Conservation (phyloP, 2,888 invertebrate species). For the Adelognathus sp. region DNA sequence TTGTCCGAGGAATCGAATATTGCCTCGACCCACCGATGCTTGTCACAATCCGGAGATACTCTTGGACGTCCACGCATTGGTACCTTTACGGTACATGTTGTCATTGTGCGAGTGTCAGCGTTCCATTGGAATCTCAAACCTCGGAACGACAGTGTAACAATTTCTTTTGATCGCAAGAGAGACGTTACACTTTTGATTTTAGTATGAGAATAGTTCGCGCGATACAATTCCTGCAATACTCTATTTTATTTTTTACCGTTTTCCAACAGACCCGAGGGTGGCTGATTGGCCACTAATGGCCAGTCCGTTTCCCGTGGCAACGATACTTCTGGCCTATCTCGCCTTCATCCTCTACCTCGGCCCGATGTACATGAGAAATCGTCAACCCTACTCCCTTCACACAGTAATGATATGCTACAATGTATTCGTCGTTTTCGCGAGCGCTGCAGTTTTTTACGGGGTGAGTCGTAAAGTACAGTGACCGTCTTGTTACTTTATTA, state of each 20-base stretch:
- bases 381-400: conserved; percentile 71
- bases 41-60: too few relatives aligned
- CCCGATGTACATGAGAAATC: conserved; percentile 74
- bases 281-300: conserved; percentile 76
- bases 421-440: conserved; percentile 83
- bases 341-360: conserved; percentile 74
- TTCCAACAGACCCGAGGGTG: conserved; percentile 75
- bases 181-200: too few relatives aligned
- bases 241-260: neutral
- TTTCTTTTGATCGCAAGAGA: too few relatives aligned
- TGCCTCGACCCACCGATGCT: too few relatives aligned
- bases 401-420: conserved; percentile 76
- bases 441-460: conserved; percentile 86
- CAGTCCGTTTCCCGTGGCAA: conserved; percentile 71
- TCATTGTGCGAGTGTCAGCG: too few relatives aligned
- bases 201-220: too few relatives aligned
- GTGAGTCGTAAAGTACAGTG: conserved; percentile 81
- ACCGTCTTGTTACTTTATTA: neutral
- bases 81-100: too few relatives aligned
- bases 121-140: too few relatives aligned
- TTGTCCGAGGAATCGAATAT: too few relatives aligned
- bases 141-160: too few relatives aligned
- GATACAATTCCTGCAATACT: neutral
- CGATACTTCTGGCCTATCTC: conserved; percentile 71
- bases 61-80: too few relatives aligned